Percentiles rank a stretch among this genome's conserved stretches.
These are phyloP conservation scores for Drosophila nebulosa DNA, from an alignment of 1,140 invertebrate species.

Conservation along the genomic window DNA sequence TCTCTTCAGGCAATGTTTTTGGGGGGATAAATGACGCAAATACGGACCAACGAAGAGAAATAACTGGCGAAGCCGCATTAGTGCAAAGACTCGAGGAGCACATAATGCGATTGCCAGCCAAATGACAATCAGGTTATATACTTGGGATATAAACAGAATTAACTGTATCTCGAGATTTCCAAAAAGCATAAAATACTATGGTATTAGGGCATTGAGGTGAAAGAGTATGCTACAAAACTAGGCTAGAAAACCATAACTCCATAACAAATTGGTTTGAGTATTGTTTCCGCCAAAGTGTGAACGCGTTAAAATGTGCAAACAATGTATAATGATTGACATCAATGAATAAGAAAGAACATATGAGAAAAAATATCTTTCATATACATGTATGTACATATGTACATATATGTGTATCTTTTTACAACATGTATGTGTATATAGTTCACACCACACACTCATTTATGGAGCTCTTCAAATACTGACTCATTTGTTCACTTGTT, in stretches of 20 bases:
- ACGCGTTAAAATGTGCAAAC: not conserved
- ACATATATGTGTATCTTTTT: no score
- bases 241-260: not conserved
- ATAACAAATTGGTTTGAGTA: conserved; percentile 18
- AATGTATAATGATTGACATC: no score
- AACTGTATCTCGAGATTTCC: not conserved
- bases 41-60: conserved; percentile 29
- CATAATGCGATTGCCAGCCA: conserved; percentile 37
- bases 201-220: not conserved
- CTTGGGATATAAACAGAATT: not conserved
- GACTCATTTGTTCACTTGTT: no score
- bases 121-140: conserved; percentile 1
- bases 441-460: no score
- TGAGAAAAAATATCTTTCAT: no score
- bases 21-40: conserved; percentile 30
- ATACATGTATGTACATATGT: no score
- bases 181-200: not conserved
- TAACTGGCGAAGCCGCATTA: conserved; percentile 56
- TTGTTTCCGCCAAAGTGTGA: not conserved
- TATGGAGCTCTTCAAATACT: no score
- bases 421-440: no score
- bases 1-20: conserved; percentile 30
- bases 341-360: no score
- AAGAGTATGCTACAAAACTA: not conserved
- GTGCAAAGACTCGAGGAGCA: conserved; percentile 28